A percentile compares a stretch with the other conserved stretches of the same genome.
phyloP scores from a whole-genome alignment of 2,113 vertebrate species.

The Ovis canadensis region DNA sequence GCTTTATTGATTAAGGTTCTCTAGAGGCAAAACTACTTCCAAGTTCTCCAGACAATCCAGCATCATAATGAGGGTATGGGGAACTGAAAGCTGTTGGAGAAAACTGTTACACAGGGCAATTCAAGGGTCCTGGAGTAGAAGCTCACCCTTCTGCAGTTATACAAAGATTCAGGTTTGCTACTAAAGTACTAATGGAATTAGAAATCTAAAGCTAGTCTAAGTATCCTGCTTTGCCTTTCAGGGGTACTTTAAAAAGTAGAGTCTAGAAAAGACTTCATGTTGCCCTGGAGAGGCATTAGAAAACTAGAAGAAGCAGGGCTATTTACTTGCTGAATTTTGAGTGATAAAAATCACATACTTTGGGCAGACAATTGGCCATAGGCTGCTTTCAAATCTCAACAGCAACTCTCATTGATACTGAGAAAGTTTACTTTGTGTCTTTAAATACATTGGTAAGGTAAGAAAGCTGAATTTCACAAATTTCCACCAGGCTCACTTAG shows the following conservation, averaged over 20 bases:
- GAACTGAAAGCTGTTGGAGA: background rate
- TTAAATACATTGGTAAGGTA: slow-evolving; percentile 15
- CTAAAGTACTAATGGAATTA: background rate
- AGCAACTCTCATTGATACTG: background rate
- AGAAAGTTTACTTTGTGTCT: background rate
- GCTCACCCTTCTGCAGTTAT: background rate
- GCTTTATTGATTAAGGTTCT: background rate
- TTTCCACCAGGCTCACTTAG: background rate
- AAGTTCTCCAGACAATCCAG: background rate
- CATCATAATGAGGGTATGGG: background rate
- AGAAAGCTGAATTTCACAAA: slow-evolving; percentile 26
- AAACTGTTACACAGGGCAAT: background rate
- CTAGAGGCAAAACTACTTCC: background rate
- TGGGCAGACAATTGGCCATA: background rate
- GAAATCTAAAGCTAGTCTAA: background rate
- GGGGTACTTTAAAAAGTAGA: background rate
- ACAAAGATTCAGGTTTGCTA: background rate
- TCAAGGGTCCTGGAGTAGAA: background rate
- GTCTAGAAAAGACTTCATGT: background rate
- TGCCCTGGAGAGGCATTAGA: background rate
- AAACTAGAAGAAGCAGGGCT: background rate
- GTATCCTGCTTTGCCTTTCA: background rate
- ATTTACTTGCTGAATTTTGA: slow-evolving; percentile 33
- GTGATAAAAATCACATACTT: slow-evolving; percentile 25
- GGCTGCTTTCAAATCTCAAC: background rate